Percentiles rank a stretch among this genome's conserved stretches.
Evolutionary conservation across 2,888 invertebrate species (phyloP).

Genomic region (Caenorhabditis parvicauda): DNA sequence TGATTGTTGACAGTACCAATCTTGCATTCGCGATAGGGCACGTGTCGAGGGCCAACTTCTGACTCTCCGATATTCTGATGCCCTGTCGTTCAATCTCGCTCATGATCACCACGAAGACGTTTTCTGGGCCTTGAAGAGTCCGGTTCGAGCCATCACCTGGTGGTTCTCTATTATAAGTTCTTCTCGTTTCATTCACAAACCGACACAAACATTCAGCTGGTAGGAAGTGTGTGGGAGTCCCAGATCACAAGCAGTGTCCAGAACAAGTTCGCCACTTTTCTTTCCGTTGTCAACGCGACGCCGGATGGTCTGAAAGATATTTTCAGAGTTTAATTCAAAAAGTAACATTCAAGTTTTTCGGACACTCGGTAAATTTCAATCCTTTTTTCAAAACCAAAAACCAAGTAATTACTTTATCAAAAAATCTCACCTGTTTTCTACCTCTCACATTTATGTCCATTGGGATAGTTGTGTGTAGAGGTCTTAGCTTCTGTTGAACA

Average conservation of each 20-base stretch:
- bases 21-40: constrained; percentile 44
- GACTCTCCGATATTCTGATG: constrained; percentile 50
- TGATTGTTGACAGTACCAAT: constrained; percentile 65
- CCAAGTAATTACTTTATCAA: neutral
- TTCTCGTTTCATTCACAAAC: constrained; percentile 8
- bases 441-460: constrained; percentile 44
- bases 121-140: constrained; percentile 52
- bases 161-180: neutral
- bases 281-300: constrained; percentile 41
- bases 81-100: constrained; percentile 46
- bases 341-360: too few relatives aligned
- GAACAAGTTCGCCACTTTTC: constrained; percentile 48
- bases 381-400: neutral
- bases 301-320: constrained; percentile 25
- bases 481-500: constrained; percentile 30
- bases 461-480: constrained; percentile 37
- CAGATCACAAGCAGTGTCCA: constrained; percentile 50
- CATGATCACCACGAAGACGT: constrained; percentile 58
- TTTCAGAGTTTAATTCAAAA: neutral
- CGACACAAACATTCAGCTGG: constrained; percentile 46
- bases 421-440: constrained; percentile 25
- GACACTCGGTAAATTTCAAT: too few relatives aligned
- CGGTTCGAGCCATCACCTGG: constrained; percentile 25
- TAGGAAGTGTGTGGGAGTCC: constrained; percentile 51
- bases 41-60: constrained; percentile 53